Evolutionary conservation across 2,797 vertebrate genomes (phyloP), one percentile per base, ranked within the genome.

Genomic region (Squalus acanthias): DNA sequence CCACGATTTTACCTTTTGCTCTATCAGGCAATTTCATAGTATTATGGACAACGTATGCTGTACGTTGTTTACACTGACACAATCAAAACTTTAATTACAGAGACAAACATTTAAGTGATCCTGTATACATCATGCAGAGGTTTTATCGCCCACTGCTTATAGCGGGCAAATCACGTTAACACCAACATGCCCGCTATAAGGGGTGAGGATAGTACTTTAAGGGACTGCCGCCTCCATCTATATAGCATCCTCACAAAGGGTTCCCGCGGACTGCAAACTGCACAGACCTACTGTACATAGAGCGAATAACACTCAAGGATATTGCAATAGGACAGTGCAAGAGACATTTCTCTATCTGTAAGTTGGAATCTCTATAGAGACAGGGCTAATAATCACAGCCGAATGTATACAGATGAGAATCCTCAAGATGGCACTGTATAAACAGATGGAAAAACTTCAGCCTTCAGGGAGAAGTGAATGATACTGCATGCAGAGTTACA

Each of bases 341-440:
- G 17, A 85, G 39, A 85, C 39, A 20, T 39, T n/a, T 39, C 24
- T 20, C 63, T 39, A 39, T n/a, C 63, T 17, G 33, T 65, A 39
- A 93, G 39, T 39, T 93, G 63, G 60, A 67, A 93, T 92, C 24
- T 89, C 53, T 89, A 9, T 60, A 33, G n/a, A 39, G 60, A 67
- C n/a, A 17, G 17, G n/a, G 33, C 63, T 39, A 24, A 39, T n/a
- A 39, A 93, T 22, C 65, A 10, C 17, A 24, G 91, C n/a, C 22
- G 91, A 93, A 93, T 93, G 33, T 67, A 39, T 60, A 93, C 91
- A 93, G 65, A 29, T 65, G 91, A 67, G 33, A 93, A 50, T 93
- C 91, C 91, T 93, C 91, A 93, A 93, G 91, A 67, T 93, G 91
- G 91, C 91, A 93, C 91, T 93, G n/a, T 10, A 93, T 93, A 65